These are phyloP conservation scores for Hiodon tergisus DNA, from an alignment of 2,113 vertebrate species.

Conservation along the genomic window DNA sequence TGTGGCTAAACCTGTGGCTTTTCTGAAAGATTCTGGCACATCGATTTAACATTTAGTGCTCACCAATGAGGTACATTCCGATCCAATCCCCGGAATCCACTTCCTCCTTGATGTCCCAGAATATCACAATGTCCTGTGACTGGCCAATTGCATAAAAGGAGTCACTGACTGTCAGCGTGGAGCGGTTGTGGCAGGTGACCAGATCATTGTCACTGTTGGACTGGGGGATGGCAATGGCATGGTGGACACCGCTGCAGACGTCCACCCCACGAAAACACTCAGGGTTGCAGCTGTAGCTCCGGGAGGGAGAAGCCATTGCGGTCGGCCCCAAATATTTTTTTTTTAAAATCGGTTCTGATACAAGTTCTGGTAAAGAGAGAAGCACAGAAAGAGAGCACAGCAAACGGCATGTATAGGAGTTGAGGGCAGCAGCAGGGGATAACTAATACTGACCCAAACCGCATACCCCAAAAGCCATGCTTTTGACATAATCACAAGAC, in stretches of 20 bases:
- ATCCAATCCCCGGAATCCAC: slow-evolving; percentile 98
- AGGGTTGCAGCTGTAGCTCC: slow-evolving; percentile 82
- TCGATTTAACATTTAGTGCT: slow-evolving; percentile 36
- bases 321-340: slow-evolving; percentile 88
- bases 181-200: slow-evolving; percentile 85
- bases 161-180: slow-evolving; percentile 86
- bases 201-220: slow-evolving; percentile 93
- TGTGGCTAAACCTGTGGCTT: too few relatives aligned
- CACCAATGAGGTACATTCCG: slow-evolving; percentile 94
- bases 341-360: slow-evolving; percentile 98
- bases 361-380: slow-evolving; percentile 87
- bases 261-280: slow-evolving; percentile 76
- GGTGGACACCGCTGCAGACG: slow-evolving; percentile 59
- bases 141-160: slow-evolving; percentile 85
- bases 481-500: too few relatives aligned
- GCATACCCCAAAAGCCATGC: too few relatives aligned
- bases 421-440: background rate
- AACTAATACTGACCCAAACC: background rate
- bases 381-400: slow-evolving; percentile 29
- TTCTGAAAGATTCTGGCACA: too few relatives aligned
- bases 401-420: background rate
- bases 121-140: slow-evolving; percentile 81
- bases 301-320: slow-evolving; percentile 90
- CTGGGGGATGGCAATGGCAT: slow-evolving; percentile 69
- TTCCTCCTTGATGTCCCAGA: slow-evolving; percentile 97